Conservation (phyloP, 2,797 vertebrate species). For the Protonibea diacanthus region DNA sequence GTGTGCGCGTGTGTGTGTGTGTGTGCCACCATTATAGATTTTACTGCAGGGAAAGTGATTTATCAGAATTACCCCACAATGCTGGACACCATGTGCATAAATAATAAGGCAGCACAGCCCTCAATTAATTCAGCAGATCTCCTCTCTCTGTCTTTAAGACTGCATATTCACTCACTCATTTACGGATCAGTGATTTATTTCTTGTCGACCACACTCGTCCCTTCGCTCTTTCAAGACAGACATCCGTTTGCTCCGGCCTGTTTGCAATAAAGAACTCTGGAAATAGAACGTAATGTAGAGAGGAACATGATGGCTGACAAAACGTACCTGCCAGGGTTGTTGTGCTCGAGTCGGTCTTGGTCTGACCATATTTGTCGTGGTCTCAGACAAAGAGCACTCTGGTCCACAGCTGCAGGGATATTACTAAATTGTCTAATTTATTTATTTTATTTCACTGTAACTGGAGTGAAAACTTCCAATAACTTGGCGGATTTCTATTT, state of each 20-base stretch:
- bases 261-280: conserved; percentile 24
- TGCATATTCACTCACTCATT: conserved; percentile 42
- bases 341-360: too few relatives aligned
- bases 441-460: too few relatives aligned
- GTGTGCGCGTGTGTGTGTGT: conserved; percentile 11
- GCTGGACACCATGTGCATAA: conserved; percentile 71
- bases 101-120: conserved; percentile 52
- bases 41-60: conserved; percentile 73
- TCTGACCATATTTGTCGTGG: too few relatives aligned
- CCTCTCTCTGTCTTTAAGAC: conserved; percentile 41
- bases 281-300: neutral
- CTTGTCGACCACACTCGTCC: conserved; percentile 24
- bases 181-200: conserved; percentile 49
- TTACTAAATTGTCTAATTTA: too few relatives aligned
- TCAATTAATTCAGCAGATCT: conserved; percentile 61
- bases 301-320: conserved; percentile 13
- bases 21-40: conserved; percentile 72
- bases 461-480: too few relatives aligned
- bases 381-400: too few relatives aligned
- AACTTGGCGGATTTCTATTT: too few relatives aligned
- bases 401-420: too few relatives aligned
- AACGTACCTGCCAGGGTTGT: neutral
- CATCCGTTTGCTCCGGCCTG: conserved; percentile 12
- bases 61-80: conserved; percentile 70
- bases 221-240: neutral